These are phyloP conservation scores for Proisotoma minuta DNA, from an alignment of 2,888 invertebrate genomes.

Conservation along the genomic window DNA sequence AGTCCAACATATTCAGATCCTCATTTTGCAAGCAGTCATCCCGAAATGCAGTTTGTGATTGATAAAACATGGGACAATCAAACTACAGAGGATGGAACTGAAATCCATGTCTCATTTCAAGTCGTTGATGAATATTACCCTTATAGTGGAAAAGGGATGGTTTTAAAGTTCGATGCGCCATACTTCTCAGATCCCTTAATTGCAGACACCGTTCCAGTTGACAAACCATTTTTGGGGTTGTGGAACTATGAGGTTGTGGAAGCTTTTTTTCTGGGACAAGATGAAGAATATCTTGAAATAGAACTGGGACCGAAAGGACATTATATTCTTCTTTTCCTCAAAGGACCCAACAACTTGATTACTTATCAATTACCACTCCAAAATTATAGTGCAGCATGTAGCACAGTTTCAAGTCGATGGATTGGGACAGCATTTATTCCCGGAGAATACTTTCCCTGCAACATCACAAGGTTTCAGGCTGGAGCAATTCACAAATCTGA, in stretches of 20 bases:
- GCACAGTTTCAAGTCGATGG: neutral
- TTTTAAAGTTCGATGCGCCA: neutral
- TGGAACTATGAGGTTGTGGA: conserved; percentile 14
- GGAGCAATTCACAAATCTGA: conserved; percentile 12
- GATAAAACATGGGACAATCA: conserved; percentile 9
- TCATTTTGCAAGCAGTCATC: too few species aligned
- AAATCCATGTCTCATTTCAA: neutral
- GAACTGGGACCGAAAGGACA: conserved; percentile 8
- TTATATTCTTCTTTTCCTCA: conserved; percentile 4
- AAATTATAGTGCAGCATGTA: neutral
- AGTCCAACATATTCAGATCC: too few species aligned
- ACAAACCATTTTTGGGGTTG: conserved; percentile 1
- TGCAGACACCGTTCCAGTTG: neutral
- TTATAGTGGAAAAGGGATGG: neutral
- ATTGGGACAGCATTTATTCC: conserved; percentile 4
- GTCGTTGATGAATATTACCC: neutral
- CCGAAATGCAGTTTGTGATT: neutral
- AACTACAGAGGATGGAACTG: neutral
- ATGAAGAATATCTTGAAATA: conserved; percentile 13
- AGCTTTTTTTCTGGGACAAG: conserved; percentile 5
- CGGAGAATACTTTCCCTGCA: neutral
- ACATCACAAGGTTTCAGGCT: neutral
- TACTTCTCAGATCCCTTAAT: neutral
- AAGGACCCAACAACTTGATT: neutral
- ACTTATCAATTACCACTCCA: conserved; percentile 5